Base-by-base conservation (phyloP, 2,888 invertebrate species). In the Heliconius ethilla region DNA sequence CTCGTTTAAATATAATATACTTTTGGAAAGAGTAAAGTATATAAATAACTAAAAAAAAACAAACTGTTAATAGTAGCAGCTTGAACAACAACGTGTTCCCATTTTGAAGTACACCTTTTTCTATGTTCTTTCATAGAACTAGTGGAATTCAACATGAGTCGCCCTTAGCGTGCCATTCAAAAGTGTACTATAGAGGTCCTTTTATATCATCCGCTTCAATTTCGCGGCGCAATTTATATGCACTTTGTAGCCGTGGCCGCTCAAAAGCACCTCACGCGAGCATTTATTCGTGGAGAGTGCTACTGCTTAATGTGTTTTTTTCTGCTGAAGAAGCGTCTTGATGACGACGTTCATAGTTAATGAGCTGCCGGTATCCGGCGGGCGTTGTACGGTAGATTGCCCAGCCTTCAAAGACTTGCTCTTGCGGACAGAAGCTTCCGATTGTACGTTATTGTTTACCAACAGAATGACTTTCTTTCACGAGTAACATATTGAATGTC, bases 281-380 rank as follows among this genome's bases (percentile, higher is more conserved):
- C 89, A 88, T 90, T 93, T 92, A 92, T 90, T 91, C 89, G 86
- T 84, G 84, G 85, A 89, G 90, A 91, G 92, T 90, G 91, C 91
- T 89, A 89, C 92, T 89, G 89, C 89, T 91, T 89, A 92, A 89
- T 87, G 88, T 83, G 87, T 89, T 91, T 93, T 94, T 93, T 93
- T 91, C 90, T 87, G 82, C 88, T 90, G 90, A 92, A 92, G 92
- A 93, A 90, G 91, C 90, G 88, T 89, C 92, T 92, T 94, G 93
- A 94, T 93, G 94, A 94, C 90, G 88, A 85, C 90, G 91, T 93
- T 93, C 93, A 94, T 94, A 94, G 91, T 94, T 94, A 93, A 94
- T 94, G 94, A 94, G 93, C 90, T 90, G 87, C 89, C 87, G 89
- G 92, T 92, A 92, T 92, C 92, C 92, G 91, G 87, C 83, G 90